phyloP scores from a whole-genome alignment of 2,113 vertebrate genomes.

The Vulpes lagopus region DNA sequence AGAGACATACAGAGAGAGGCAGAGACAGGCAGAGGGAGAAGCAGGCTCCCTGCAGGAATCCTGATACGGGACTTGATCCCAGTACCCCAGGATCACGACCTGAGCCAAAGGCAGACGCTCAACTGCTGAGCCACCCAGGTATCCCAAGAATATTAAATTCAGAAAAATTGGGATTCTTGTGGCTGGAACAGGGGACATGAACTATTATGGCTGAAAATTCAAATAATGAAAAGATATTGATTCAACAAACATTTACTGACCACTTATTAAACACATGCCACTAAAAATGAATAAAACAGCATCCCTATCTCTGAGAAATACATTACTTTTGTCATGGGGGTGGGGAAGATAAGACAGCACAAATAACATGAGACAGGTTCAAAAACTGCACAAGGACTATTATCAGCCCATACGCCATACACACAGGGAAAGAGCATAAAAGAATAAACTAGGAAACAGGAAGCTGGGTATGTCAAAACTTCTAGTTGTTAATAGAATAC shows the following conservation, averaged over 20 bases:
- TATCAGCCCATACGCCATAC: not conserved
- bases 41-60: too few species aligned
- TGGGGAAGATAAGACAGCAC: not conserved
- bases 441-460: not conserved
- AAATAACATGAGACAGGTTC: not conserved
- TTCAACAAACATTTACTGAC: not conserved
- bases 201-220: not conserved
- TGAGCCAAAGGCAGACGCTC: too few species aligned
- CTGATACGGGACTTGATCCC: too few species aligned
- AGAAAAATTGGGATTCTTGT: not conserved
- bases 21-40: too few species aligned
- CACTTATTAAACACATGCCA: not conserved
- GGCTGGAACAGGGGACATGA: not conserved
- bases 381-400: not conserved
- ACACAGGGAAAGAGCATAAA: not conserved
- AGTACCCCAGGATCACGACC: too few species aligned
- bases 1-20: too few species aligned
- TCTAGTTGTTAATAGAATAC: not conserved
- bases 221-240: slow-evolving; percentile 6
- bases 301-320: slow-evolving; percentile 9
- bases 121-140: too few species aligned
- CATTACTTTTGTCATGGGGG: not conserved
- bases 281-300: not conserved
- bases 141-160: not conserved
- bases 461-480: not conserved